Base-by-base conservation (phyloP, 2,888 invertebrate species). In the Pandemis heparana region DNA sequence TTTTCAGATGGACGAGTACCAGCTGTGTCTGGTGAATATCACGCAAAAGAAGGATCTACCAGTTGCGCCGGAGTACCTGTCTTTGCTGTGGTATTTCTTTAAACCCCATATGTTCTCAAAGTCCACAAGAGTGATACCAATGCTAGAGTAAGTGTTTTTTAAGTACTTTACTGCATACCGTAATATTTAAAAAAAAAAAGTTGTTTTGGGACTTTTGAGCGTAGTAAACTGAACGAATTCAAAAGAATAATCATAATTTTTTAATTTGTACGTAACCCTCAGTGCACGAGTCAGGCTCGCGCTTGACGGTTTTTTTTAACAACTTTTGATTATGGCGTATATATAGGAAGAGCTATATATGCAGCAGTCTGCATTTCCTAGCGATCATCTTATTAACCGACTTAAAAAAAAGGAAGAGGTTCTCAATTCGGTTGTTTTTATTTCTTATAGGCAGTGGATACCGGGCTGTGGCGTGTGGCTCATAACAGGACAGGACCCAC, bases 391-490 rank as follows among this genome's bases (percentile, higher is more conserved):
- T n/a, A n/a, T n/a, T n/a, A n/a, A n/a, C n/a, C n/a, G n/a, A n/a
- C n/a, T n/a, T n/a, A n/a, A n/a, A n/a, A n/a, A n/a, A n/a, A n/a
- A n/a, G n/a, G n/a, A n/a, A n/a, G n/a, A n/a, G n/a, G n/a, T n/a
- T n/a, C n/a, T n/a, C n/a, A n/a, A n/a, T n/a, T n/a, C n/a, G n/a
- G n/a, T n/a, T n/a, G n/a, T n/a, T n/a, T n/a, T n/a, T n/a, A n/a
- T 23, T 9, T 5, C 5, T 69, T 60, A 0, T 65, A 94, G 94
- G 79, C 96, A 96, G 85, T 96, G 96, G 96, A 95, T 97, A 75
- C 97, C 97, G 0, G 96, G 96, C 0, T 97, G 96, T 87, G 97
- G 97, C 0, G 92, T 96, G 3, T 94, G 95, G 84, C 87, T 97
- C 0, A 96, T 97, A 74, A 91, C 94, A 0, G 93, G 91, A 0